Conservation (phyloP, 2,888 invertebrate species). For the Microchrysa polita region DNA sequence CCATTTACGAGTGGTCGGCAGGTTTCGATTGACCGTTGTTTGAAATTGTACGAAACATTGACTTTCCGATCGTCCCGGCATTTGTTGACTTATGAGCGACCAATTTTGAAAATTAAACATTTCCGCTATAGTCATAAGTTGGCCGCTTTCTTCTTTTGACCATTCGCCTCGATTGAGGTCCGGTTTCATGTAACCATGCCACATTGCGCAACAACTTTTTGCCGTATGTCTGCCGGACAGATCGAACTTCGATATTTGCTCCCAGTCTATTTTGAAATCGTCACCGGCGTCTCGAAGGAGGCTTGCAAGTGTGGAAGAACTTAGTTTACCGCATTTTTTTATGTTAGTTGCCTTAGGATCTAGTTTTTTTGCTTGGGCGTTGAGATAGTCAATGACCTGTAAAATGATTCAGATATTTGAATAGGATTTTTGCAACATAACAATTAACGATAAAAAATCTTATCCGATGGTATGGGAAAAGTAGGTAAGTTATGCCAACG, state of each 20-base stretch:
- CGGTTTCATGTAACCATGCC: conserved; percentile 77
- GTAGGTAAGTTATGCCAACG: no score
- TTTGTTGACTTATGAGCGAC: conserved; percentile 70
- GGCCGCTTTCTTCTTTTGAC: conserved; percentile 66
- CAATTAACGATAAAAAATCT: no score
- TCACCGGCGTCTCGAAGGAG: conserved; percentile 51
- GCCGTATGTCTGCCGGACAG: conserved; percentile 69
- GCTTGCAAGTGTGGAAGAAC: conserved; percentile 50
- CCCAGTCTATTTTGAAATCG: conserved; percentile 61
- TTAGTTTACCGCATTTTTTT: conserved; percentile 34
- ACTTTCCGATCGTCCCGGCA: conserved; percentile 73
- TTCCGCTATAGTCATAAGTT: conserved; percentile 62
- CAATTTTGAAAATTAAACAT: conserved; percentile 70
- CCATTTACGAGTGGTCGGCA: conserved; percentile 67
- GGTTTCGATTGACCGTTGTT: conserved; percentile 62
- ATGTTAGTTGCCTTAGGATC: no score
- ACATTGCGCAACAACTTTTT: conserved; percentile 74
- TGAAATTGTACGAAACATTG: conserved; percentile 76
- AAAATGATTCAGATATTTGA: no score
- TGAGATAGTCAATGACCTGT: no score
- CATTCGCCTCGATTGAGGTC: conserved; percentile 70
- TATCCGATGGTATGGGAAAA: no score
- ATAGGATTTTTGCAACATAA: no score
- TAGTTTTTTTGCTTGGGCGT: no score
- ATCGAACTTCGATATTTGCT: conserved; percentile 57